Evolutionary conservation across 2,888 invertebrate species (phyloP), one percentile per base, ranked within the genome.

Genomic region (Tuta absoluta): DNA sequence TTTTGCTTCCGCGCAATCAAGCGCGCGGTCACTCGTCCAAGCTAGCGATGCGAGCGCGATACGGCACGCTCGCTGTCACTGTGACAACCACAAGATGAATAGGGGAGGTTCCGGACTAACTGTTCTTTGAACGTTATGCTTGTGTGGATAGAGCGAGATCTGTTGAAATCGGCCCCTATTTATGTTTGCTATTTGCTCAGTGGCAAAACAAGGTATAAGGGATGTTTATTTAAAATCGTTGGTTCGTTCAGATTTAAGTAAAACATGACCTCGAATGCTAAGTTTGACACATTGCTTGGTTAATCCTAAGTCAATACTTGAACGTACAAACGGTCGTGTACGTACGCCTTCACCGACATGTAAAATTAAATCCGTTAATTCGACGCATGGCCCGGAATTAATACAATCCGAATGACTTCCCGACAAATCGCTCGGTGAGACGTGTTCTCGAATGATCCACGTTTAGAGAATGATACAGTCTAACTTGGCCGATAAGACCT

Each of bases 381-480:
- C 72, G 66, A 71, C 77, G 76, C 77, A 78, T 80, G 75, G 74
- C 73, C 76, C 71, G 67, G 70, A 70, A 74, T 76, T 74, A 73
- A 74, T 72, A 78, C 77, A 76, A 79, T 73, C 72, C 74, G 72
- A 79, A 76, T 76, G 76, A 81, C 77, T 79, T 80, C 79, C 78
- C 71, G 69, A 75, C 79, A 81, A 85, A 28, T 84, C 84, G 80
- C 81, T 84, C 82, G 8, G 11, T 8, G 23, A 23, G n/a, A n/a
- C 5, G n/a, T 33, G 28, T 5, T 56, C 56, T 56, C 28, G 17
- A 10, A 12, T 53, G 53, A 10, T 53, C 53, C 53, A 24, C 0
- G 2, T 24, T 24, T 14, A 12, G 5, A 14, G n/a, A 41, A 41
- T n/a, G 12, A 0, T 41, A 3, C 14, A 2, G 14, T 3, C 3